These are phyloP conservation scores for Acanthoscelides obtectus DNA, from an alignment of 2,888 invertebrate species.

Conservation along the genomic window DNA sequence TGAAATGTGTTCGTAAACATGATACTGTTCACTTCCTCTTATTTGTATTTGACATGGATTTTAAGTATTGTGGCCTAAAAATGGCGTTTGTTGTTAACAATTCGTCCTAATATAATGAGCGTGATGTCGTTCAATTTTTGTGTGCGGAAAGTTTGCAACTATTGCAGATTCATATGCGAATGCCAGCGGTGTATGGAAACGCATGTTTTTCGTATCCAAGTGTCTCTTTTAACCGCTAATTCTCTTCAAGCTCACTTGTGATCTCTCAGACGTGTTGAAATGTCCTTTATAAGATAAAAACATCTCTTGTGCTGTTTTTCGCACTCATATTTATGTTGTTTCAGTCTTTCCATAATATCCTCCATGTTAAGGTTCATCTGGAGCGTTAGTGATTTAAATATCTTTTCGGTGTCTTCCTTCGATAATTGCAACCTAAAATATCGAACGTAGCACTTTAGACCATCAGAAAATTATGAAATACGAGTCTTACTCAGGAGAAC, in stretches of 20 bases:
- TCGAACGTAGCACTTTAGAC: neutral
- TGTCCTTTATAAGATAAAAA: slow-evolving; percentile 22
- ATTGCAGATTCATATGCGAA: too few species aligned
- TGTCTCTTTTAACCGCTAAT: neutral
- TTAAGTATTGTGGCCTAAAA: too few species aligned
- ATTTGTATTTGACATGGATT: too few species aligned
- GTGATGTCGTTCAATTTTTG: too few species aligned
- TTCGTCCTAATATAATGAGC: too few species aligned
- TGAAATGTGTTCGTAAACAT: too few species aligned
- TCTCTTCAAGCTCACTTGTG: slow-evolving; percentile 16
- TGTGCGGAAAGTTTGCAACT: too few species aligned
- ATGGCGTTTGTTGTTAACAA: too few species aligned
- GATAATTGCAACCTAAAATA: slow-evolving; percentile 15
- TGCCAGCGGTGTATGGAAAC: too few species aligned
- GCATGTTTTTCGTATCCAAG: too few species aligned
- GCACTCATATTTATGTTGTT: slow-evolving; percentile 20
- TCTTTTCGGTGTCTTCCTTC: slow-evolving; percentile 23
- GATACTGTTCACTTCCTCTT: too few species aligned
- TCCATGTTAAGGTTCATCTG: slow-evolving; percentile 15
- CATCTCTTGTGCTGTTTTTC: slow-evolving; percentile 18
- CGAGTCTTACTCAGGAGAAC: slow-evolving; percentile 22
- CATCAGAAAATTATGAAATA: neutral
- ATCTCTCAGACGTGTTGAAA: slow-evolving; percentile 24
- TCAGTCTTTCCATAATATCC: slow-evolving; percentile 18
- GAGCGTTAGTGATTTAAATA: slow-evolving; percentile 21